Base-by-base conservation (phyloP, 2,113 vertebrate species). In the Sander lucioperca region DNA sequence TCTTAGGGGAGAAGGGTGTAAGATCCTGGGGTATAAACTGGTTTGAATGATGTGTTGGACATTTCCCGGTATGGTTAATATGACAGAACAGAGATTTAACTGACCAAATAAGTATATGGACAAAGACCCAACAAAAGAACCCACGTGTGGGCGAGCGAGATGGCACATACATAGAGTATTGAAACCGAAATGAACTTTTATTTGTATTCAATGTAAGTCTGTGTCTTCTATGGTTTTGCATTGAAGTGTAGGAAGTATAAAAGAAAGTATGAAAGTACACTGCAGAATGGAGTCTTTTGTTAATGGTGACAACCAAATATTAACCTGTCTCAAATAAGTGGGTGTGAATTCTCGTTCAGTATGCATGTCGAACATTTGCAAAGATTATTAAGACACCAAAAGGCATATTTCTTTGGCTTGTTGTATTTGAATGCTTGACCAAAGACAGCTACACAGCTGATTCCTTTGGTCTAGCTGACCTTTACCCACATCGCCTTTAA, bases 401-500 rank as follows among this genome's bases (percentile, higher is more conserved):
- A 15, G 6, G 18, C 18, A n/a, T 21, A 12, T 56, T 27, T 47
- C 8, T 16, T 14, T 61, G 21, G 21, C 64, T 67, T 61, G 5
- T 21, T 63, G 16, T 1, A 64, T n/a, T 45, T 51, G 14, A 77
- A 61, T 74, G 21, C 33, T 75, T 56, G 25, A 43, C 16, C 0
- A 10, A 45, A 47, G 21, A 0, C 0, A 61, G 4, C 15, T 57
- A 9, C 9, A 23, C 19, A 57, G 47, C 19, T 18, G 27, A 75
- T 63, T 70, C 8, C 27, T 65, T 27, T 15, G 47, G 51, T 74
- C 33, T 6, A 5, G 1, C 25, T 80, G 71, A 71, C 9, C 76
- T 89, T 91, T 79, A 71, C 45, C 68, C 25, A 5, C 27, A 21
- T 64, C 11, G 53, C 82, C 80, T 84, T 80, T 73, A 81, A 84